These are phyloP conservation scores for Chrysochloris asiatica DNA, from an alignment of 2,113 vertebrate genomes.

Conservation along the genomic window DNA sequence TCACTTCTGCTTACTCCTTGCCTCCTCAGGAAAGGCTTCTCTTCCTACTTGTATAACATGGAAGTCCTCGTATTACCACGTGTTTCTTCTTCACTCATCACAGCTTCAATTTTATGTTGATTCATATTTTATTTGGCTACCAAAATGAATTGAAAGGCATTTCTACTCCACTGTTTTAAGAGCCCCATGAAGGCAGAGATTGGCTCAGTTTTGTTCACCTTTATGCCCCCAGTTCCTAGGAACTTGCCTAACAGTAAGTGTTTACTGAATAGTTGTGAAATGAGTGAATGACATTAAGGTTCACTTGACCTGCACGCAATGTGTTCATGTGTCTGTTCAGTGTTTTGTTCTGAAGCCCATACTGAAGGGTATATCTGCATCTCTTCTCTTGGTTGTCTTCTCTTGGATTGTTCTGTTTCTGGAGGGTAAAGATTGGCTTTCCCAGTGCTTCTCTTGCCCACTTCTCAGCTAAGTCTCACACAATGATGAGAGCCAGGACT, in stretches of 20 bases:
- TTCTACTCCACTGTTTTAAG: slow-evolving; percentile 23
- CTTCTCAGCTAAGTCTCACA: not conserved
- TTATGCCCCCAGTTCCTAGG: not conserved
- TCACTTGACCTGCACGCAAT: not conserved
- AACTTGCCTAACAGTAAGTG: not conserved
- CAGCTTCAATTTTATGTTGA: not conserved
- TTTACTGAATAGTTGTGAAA: not conserved
- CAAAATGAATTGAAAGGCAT: not conserved
- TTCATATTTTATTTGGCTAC: not conserved
- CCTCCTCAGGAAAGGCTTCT: not conserved
- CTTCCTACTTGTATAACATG: not conserved
- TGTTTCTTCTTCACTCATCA: not conserved
- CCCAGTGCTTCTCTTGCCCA: not conserved
- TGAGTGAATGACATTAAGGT: not conserved
- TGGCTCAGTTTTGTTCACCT: not conserved
- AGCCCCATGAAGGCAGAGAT: not conserved
- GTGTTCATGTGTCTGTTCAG: not conserved
- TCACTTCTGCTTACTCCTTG: not conserved
- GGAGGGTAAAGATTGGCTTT: not conserved
- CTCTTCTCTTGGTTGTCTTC: slow-evolving; percentile 27
- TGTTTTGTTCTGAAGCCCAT: slow-evolving; percentile 14
- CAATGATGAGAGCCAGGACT: not conserved
- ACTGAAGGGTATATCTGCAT: not conserved
- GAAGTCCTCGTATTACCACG: not conserved
- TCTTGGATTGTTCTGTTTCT: not conserved